These are phyloP conservation scores for Carcina quercana DNA, from an alignment of 2,888 invertebrate genomes.

Conservation along the genomic window DNA sequence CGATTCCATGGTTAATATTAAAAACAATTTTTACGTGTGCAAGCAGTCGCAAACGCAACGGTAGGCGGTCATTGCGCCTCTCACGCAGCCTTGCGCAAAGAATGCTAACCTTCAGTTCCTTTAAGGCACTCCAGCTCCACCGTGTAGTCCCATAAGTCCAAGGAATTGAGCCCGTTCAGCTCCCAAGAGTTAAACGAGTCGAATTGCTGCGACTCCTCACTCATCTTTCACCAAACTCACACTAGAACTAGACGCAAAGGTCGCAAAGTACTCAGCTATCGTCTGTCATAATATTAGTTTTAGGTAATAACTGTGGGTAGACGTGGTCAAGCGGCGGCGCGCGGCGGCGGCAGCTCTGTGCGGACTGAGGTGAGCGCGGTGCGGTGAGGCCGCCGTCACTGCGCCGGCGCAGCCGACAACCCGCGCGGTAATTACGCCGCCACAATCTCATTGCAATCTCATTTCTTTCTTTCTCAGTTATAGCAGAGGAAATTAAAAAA, in stretches of 20 bases:
- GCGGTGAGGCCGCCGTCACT: too few species aligned
- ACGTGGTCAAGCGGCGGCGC: conserved; percentile 32
- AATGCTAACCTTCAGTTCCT: conserved; percentile 81
- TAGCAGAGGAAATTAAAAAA: conserved; percentile 53
- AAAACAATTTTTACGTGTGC: conserved; percentile 33
- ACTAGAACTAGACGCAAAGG: conserved; percentile 27
- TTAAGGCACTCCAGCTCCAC: conserved; percentile 87
- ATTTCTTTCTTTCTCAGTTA: conserved; percentile 53
- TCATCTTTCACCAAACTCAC: conserved; percentile 45
- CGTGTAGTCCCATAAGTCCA: conserved; percentile 90
- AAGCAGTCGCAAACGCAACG: conserved; percentile 28
- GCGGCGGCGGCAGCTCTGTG: conserved; percentile 39
- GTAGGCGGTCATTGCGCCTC: conserved; percentile 25
- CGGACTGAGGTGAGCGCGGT: conserved; percentile 38
- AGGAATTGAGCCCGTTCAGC: conserved; percentile 76
- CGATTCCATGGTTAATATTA: conserved; percentile 43
- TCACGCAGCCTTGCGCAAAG: conserved; percentile 49
- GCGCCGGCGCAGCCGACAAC: conserved; percentile 17
- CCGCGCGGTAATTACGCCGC: conserved; percentile 43
- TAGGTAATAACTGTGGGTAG: conserved; percentile 22
- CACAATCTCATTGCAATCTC: conserved; percentile 59
- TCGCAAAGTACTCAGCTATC: conserved; percentile 39
- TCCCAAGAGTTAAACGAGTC: conserved; percentile 70
- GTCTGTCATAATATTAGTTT: conserved; percentile 42
- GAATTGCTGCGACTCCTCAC: conserved; percentile 58